These are phyloP conservation scores for Drosophila nannoptera DNA, from an alignment of 1,140 invertebrate species.

Conservation along the genomic window DNA sequence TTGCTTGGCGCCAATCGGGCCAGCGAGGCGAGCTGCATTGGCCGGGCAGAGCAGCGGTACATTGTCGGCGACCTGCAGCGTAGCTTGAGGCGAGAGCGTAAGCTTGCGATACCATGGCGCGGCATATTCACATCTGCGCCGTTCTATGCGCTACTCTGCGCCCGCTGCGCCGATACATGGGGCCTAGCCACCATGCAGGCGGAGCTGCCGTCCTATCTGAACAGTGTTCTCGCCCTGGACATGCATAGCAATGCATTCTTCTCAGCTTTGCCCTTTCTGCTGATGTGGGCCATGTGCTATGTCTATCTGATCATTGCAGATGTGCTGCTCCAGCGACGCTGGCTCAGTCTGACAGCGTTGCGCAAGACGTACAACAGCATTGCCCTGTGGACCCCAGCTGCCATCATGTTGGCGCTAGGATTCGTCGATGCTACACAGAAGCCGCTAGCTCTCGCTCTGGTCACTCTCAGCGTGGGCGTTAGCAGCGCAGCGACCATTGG, in stretches of 20 bases:
- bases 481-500: conserved; percentile 89
- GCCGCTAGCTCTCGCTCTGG: conserved; percentile 81
- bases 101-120: conserved; percentile 84
- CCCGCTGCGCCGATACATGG: conserved; percentile 95
- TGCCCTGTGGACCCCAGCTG: conserved; percentile 82
- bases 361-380: conserved; percentile 86
- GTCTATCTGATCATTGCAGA: conserved; percentile 84
- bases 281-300: conserved; percentile 85
- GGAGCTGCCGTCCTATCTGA: conserved; percentile 94
- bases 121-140: conserved; percentile 89
- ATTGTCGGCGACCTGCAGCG: conserved; percentile 79
- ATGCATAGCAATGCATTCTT: conserved; percentile 86
- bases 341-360: conserved; percentile 80
- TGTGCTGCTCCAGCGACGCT: conserved; percentile 81
- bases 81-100: conserved; percentile 22
- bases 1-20: conserved; percentile 85
- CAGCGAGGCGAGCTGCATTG: conserved; percentile 81
- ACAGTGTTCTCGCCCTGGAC: conserved; percentile 88
- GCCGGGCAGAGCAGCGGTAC: conserved; percentile 82
- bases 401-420: conserved; percentile 82
- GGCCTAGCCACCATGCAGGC: conserved; percentile 95
- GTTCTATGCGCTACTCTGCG: conserved; percentile 90
- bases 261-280: conserved; percentile 90
- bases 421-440: conserved; percentile 81
- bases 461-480: conserved; percentile 86